Percentiles rank a stretch among this genome's conserved stretches.
Evolutionary conservation across 2,113 vertebrate genomes (phyloP).

Genomic region (Serilophus lunatus): DNA sequence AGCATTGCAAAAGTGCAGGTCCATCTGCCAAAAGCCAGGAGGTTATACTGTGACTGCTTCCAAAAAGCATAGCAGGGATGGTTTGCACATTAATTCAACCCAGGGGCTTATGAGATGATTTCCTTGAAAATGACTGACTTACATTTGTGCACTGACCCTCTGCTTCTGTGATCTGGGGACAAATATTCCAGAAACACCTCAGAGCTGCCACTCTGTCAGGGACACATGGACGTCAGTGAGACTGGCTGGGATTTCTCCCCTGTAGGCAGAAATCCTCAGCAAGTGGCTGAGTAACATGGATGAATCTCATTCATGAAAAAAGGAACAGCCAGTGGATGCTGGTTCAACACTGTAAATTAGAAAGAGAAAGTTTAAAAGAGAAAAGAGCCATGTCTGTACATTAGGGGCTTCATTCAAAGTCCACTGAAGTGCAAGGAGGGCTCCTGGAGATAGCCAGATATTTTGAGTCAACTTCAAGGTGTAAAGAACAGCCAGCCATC

Average conservation of each 20-base stretch:
- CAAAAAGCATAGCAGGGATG: rapidly evolving
- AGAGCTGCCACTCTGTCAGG: neutral
- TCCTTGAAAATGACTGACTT: neutral
- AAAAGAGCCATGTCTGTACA: neutral
- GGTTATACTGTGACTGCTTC: neutral
- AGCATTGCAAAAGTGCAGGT: neutral
- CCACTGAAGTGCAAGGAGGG: neutral
- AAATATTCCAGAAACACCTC: neutral
- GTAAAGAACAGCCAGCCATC: neutral
- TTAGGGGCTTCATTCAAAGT: neutral
- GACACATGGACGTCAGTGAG: rapidly evolving
- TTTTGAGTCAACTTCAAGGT: neutral
- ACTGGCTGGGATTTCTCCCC: neutral
- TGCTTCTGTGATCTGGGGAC: neutral
- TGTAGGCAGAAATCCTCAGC: neutral
- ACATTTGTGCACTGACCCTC: neutral
- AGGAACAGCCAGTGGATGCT: neutral
- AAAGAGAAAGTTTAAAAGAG: neutral
- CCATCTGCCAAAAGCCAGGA: neutral
- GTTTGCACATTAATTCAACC: neutral
- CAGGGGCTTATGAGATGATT: neutral
- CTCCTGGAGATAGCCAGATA: neutral
- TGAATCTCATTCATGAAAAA: too few relatives aligned
- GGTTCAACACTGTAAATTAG: neutral
- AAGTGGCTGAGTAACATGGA: rapidly evolving